A percentile compares a stretch with the other conserved stretches of the same genome.
phyloP scores from a whole-genome alignment of 2,797 vertebrate genomes.

The Calcarius lapponicus region DNA sequence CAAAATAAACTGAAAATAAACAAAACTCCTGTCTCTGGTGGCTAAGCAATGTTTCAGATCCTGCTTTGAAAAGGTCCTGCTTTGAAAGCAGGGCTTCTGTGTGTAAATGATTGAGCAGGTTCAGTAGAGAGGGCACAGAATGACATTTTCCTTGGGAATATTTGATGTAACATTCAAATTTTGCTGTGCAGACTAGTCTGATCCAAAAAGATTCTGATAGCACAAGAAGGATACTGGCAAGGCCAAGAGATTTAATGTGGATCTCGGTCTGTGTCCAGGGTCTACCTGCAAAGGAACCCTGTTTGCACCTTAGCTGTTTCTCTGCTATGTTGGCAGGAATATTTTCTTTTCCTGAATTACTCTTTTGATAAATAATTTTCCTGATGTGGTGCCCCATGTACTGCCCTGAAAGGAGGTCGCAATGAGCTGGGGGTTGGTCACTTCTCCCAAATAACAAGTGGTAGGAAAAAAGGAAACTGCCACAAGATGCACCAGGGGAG shows the following conservation, averaged over 20 bases:
- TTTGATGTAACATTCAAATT: background rate
- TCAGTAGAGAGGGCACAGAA: background rate
- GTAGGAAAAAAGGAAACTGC: background rate
- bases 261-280: background rate
- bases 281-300: background rate
- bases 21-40: background rate
- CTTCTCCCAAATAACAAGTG: background rate
- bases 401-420: background rate
- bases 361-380: background rate
- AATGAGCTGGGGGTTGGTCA: fast-evolving
- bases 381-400: background rate
- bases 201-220: background rate
- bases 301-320: background rate
- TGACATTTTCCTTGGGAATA: background rate
- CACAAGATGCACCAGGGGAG: background rate
- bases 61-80: slow-evolving; percentile 41
- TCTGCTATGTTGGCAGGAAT: background rate
- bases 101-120: background rate
- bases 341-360: background rate
- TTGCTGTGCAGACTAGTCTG: background rate
- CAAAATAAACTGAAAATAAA: slow-evolving; percentile 30
- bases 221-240: background rate
- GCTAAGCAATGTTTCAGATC: background rate
- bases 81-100: background rate
- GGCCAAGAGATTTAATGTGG: background rate